Base-by-base conservation (phyloP, 1,140 invertebrate species). In the Brachionus rubens region DNA sequence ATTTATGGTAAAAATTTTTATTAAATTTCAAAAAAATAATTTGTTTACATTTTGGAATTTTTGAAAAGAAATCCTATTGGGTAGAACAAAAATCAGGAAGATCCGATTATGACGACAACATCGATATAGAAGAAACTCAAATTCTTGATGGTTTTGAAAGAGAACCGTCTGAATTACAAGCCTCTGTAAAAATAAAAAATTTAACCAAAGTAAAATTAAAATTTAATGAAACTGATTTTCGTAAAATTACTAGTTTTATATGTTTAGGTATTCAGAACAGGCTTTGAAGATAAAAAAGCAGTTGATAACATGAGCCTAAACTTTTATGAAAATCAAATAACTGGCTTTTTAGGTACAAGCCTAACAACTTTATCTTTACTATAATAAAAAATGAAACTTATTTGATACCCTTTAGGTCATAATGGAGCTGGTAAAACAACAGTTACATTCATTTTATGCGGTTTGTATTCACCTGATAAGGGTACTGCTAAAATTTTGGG, bases 251-350 rank as follows among this genome's bases (percentile, higher is more conserved):
- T n/a, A 16, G 46, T n/a, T 47, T n/a, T 2, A 46, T 16, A 56
- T 16, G 1, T 30, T 26, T 7, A 76, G 52, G 30, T 56, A 12
- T 76, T 76, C 30, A 77, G 77, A 43, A 59, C 50, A 21, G 52
- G 52, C 14, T 54, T 54, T 54, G 72, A 76, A 41, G 30, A 76
- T 3, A 59, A 59, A 59, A 76, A 41, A 46, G 93, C 90, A 0
- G 62, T 77, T 50, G 76, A 77, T 41, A 46, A 77, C 54, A 19
- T 77, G 14, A 50, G 12, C 3, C 19, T 77, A 7, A 77, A 52
- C 10, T 50, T 77, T 54, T 84, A 84, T 78, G 89, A 91, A 82
- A 89, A 89, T 10, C 90, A 92, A 82, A 91, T 96, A 75, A 94
- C 92, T 2, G 90, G 90, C 4, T 87, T 96, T 50, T 84, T 96